Percentiles rank a stretch among this genome's conserved stretches.
Conservation (phyloP, 2,113 vertebrate genomes). For the Damaliscus lunatus region DNA sequence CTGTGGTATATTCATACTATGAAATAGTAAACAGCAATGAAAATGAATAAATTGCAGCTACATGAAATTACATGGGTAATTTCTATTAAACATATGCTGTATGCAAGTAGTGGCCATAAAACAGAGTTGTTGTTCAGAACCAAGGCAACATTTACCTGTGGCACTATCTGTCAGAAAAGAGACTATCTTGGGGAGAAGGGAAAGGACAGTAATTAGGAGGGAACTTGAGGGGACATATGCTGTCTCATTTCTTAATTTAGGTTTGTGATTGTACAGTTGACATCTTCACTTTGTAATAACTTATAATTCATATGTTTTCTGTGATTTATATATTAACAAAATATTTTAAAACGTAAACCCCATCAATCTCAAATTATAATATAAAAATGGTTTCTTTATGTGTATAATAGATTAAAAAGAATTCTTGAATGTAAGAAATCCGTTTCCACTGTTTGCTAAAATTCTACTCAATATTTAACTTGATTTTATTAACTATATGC, state of each 20-base stretch:
- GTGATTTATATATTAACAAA: background rate
- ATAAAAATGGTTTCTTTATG: background rate
- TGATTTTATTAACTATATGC: slow-evolving; percentile 9
- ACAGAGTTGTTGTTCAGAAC: background rate
- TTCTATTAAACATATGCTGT: background rate
- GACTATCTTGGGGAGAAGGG: background rate
- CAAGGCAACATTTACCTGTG: background rate
- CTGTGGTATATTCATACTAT: background rate
- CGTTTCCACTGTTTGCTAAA: background rate
- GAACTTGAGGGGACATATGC: background rate
- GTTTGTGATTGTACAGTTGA: background rate
- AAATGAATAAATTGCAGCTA: background rate
- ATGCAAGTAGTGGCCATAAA: background rate
- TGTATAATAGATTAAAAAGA: background rate
- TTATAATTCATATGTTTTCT: background rate
- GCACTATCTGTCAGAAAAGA: background rate
- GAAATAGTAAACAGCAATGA: background rate
- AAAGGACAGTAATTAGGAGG: background rate
- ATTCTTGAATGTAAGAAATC: background rate
- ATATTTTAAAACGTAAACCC: background rate
- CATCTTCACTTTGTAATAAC: background rate
- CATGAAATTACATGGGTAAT: background rate
- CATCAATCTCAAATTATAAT: background rate
- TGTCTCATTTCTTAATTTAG: slow-evolving; percentile 1
- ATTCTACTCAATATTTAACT: slow-evolving; percentile 4